Evolutionary conservation across 53 echinoderm and acorn worm genomes (phyloP).

Genomic region (Antedon mediterranea): DNA sequence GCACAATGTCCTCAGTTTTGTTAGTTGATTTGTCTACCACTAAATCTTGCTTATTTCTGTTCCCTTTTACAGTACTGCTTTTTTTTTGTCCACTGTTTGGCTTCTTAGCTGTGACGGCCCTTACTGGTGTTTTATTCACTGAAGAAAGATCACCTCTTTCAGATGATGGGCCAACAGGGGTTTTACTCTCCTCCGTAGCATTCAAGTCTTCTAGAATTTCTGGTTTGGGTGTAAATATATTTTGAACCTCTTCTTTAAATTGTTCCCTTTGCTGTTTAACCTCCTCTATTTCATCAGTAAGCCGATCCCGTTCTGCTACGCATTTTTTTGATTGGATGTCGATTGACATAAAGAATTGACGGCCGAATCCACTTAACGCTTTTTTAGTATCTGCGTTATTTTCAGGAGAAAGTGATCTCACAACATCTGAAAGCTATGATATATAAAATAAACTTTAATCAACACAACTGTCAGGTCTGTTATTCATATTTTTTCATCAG

Average conservation of each 20-base stretch:
- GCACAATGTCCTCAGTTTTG: not conserved
- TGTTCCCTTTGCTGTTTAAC: slow-evolving; percentile 58
- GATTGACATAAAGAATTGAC: slow-evolving; percentile 46
- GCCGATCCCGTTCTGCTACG: slow-evolving; percentile 32
- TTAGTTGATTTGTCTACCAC: not conserved
- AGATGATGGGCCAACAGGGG: not conserved
- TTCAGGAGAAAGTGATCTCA: slow-evolving; percentile 23
- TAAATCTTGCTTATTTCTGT: not conserved
- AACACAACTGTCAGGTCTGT: too few species aligned
- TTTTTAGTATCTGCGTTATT: slow-evolving; percentile 20
- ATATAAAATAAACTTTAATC: not conserved
- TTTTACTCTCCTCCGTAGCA: not conserved
- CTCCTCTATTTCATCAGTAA: slow-evolving; percentile 45
- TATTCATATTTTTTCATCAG: too few species aligned
- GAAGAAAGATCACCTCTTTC: not conserved
- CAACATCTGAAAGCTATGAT: slow-evolving; percentile 28
- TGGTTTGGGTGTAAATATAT: not conserved
- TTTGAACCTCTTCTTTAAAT: slow-evolving; percentile 33
- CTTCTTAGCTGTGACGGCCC: not conserved
- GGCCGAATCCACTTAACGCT: slow-evolving; percentile 46
- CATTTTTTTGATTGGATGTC: slow-evolving; percentile 19
- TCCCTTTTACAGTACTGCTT: not conserved
- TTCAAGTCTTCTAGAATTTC: not conserved
- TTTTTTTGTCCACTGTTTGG: not conserved
- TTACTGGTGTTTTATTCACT: not conserved